Percentiles rank a stretch among this genome's conserved stretches.
These are phyloP conservation scores for Apoda limacodes DNA, from an alignment of 2,888 invertebrate genomes.

Conservation along the genomic window DNA sequence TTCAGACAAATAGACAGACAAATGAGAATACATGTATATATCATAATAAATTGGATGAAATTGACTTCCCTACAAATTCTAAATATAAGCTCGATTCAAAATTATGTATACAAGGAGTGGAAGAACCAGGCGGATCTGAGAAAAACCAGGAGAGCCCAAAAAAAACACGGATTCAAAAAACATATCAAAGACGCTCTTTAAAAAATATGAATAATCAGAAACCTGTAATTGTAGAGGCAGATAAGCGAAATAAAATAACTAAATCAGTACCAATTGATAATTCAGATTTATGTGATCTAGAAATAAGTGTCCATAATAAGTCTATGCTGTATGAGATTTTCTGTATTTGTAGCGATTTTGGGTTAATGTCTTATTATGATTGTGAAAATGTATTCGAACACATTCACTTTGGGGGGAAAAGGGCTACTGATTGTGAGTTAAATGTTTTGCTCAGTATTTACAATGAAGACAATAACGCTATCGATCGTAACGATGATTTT, in stretches of 20 bases:
- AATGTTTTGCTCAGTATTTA: conserved; percentile 39
- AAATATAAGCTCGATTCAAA: conserved; percentile 30
- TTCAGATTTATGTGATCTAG: too few species aligned
- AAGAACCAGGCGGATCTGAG: conserved; percentile 39
- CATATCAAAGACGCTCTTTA: conserved; percentile 31
- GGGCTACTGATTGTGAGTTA: conserved; percentile 23
- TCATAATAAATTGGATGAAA: too few species aligned
- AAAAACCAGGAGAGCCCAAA: conserved; percentile 40
- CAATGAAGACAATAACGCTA: conserved; percentile 23
- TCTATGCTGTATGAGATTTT: conserved; percentile 23
- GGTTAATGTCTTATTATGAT: conserved; percentile 33
- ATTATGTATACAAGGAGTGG: conserved; percentile 43
- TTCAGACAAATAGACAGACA: too few species aligned
- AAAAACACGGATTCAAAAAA: conserved; percentile 5
- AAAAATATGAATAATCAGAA: too few species aligned
- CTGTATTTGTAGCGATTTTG: conserved; percentile 52
- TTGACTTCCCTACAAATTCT: conserved; percentile 2
- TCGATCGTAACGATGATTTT: too few species aligned
- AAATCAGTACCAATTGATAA: too few species aligned
- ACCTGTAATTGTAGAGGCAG: too few species aligned
- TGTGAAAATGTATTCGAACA: conserved; percentile 34
- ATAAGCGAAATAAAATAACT: too few species aligned
- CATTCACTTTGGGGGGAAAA: conserved; percentile 41
- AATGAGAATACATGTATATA: too few species aligned
- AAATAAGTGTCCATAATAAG: too few species aligned